Evolutionary conservation across 2,113 vertebrate genomes (phyloP), one percentile per base, ranked within the genome.

Genomic region (Sinocyclocheilus maitianheensis): DNA sequence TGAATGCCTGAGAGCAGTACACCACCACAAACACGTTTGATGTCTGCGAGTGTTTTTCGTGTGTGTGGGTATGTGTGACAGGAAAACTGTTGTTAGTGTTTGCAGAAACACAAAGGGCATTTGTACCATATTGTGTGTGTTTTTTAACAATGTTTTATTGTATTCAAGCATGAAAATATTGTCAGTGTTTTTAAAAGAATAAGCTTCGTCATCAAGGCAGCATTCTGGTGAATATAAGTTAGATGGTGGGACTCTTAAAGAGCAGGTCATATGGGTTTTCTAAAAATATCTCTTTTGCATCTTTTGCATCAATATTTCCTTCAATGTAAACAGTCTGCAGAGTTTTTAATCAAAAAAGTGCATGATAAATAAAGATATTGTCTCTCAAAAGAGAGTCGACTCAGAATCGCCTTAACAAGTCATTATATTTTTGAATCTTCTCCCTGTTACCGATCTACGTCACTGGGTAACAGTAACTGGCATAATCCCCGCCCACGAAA

Each of bases 101-200:
- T 34, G 62, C 60, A 81, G 24, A 87, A 93, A 93, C 88, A 93
- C 91, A 93, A 91, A 93, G 93, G 90, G 92, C 91, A 92, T 91
- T 91, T 91, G 91, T 91, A 87, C 12, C 30, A 5, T 34, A 53
- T 69, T 80, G 11, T 20, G 63, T 67, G 58, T 62, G 7, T 46
- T 46, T 71, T 76, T 77, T 30, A n/a, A 48, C 22, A n/a, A 48
- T 48, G 22, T 30, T 53, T 55, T 77, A 77, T 48, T 24, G 43
- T 46, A 46, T 48, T 76, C 11, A 76, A 76, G 74, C 22, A 46
- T 81, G 40, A 11, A 67, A 62, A 46, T 65, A 16, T 20, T 10
- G 13, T 24, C 18, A 22, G 37, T 7, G 62, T 65, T 48, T 69
- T 26, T 71, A 67, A 69, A 48, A 18, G 60, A 81, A 48, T 14